Evolutionary conservation across 1,140 invertebrate species (phyloP).

Genomic region (Dicyema japonicum): DNA sequence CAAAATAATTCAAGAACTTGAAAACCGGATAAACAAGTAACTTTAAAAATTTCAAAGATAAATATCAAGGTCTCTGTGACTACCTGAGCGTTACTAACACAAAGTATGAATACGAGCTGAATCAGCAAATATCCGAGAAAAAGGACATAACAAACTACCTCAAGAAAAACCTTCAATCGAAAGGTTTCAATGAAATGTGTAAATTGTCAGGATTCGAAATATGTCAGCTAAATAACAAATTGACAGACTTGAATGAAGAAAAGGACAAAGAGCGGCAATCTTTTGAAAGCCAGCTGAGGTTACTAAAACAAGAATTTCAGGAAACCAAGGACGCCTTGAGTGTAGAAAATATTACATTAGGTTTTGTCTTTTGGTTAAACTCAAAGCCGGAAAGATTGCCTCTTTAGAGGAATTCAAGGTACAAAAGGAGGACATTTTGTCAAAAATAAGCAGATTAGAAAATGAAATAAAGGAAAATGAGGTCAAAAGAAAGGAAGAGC

Average conservation of each 20-base stretch:
- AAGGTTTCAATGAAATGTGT: too few relatives aligned
- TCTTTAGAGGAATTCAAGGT: constrained; percentile 49
- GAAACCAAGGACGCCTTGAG: constrained; percentile 44
- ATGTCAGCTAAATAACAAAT: background rate
- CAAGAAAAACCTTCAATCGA: too few relatives aligned
- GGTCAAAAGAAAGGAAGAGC: constrained; percentile 32
- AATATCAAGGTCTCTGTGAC: too few relatives aligned
- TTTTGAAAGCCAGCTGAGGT: constrained; percentile 25
- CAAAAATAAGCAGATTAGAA: constrained; percentile 43
- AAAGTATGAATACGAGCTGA: too few relatives aligned
- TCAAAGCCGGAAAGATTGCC: constrained; percentile 39
- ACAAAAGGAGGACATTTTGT: constrained; percentile 41
- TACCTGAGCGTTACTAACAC: too few relatives aligned
- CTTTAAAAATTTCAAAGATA: too few relatives aligned
- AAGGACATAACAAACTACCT: too few relatives aligned
- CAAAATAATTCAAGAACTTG: too few relatives aligned
- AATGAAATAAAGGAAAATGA: constrained; percentile 36
- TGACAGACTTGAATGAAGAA: background rate
- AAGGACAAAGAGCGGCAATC: constrained; percentile 27
- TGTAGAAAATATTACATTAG: constrained; percentile 42
- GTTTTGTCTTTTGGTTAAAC: constrained; percentile 7
- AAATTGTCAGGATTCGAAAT: too few relatives aligned
- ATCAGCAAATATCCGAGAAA: too few relatives aligned
- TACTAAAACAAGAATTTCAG: constrained; percentile 33
- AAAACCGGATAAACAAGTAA: too few relatives aligned